Conservation (phyloP, 1,140 invertebrate genomes). For the Condylostylus longicornis region DNA sequence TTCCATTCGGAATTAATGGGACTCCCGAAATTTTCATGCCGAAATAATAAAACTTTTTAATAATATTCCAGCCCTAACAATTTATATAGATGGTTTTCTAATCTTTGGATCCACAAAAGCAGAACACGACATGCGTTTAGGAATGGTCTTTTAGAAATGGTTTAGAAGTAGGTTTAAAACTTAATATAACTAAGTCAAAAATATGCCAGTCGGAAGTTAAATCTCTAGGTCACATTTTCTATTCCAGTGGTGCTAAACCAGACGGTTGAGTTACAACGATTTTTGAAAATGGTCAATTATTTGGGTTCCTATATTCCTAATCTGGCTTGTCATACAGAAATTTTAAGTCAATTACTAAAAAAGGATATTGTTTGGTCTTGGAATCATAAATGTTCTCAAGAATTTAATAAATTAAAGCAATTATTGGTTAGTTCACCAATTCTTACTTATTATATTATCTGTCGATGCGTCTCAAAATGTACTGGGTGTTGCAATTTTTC, state of each 20-base stretch:
- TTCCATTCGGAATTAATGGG: constrained; percentile 31
- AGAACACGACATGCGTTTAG: constrained; percentile 18
- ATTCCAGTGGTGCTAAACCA: constrained; percentile 10
- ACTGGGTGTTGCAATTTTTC: constrained; percentile 26
- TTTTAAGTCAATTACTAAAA: constrained; percentile 11
- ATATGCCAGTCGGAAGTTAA: constrained; percentile 18
- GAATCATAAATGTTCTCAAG: background rate
- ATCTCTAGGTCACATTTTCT: constrained; percentile 20
- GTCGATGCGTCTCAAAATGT: constrained; percentile 23
- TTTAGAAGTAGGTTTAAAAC: constrained; percentile 3
- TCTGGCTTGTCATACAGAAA: too few species aligned
- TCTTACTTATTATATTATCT: background rate
- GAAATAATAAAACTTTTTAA: constrained; percentile 13
- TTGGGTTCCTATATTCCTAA: too few species aligned
- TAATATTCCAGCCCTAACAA: constrained; percentile 18
- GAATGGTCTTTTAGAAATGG: constrained; percentile 15
- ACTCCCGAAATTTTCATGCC: constrained; percentile 25
- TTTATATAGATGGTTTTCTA: constrained; percentile 25
- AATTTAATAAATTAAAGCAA: background rate
- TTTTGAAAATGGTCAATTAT: too few species aligned
- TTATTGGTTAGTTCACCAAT: background rate
- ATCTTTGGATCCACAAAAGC: constrained; percentile 11
- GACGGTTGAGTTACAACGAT: too few species aligned
- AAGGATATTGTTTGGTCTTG: background rate
- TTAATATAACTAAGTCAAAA: constrained; percentile 6